A percentile compares a stretch with the other conserved stretches of the same genome.
Evolutionary conservation across 2,113 vertebrate genomes (phyloP).

Genomic region (Sebastes fasciatus): DNA sequence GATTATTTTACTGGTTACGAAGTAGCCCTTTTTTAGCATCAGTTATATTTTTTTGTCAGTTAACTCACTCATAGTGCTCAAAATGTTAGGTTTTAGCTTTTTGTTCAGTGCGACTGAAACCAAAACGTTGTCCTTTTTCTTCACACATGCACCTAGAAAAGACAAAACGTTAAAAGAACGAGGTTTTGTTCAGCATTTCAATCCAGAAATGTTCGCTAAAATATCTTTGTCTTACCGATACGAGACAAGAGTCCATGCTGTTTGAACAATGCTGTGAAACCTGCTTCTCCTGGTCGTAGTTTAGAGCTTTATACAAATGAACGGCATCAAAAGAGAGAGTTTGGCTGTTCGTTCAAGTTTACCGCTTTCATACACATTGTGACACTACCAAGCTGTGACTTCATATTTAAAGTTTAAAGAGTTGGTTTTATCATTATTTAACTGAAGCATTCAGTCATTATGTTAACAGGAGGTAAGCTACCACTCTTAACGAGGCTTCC

Average conservation of each 20-base stretch:
- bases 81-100: neutral
- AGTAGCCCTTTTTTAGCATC: neutral
- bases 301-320: constrained; percentile 29
- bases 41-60: neutral
- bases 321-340: constrained; percentile 72
- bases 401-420: neutral
- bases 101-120: neutral
- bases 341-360: constrained; percentile 38
- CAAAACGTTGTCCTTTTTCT: neutral
- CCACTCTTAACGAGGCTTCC: neutral
- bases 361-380: neutral
- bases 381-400: neutral
- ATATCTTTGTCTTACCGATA: constrained; percentile 57
- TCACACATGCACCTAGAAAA: constrained; percentile 15
- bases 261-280: constrained; percentile 75
- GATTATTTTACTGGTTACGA: neutral
- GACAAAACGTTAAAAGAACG: constrained; percentile 56
- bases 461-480: neutral
- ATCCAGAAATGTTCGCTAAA: constrained; percentile 66
- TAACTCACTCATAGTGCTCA: neutral
- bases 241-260: constrained; percentile 77
- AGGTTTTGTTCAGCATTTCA: constrained; percentile 78
- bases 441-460: neutral
- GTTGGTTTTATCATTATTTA: neutral
- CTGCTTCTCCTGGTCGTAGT: constrained; percentile 49